Conservation (phyloP, 2,888 invertebrate species). For the Orchestes rusci region DNA sequence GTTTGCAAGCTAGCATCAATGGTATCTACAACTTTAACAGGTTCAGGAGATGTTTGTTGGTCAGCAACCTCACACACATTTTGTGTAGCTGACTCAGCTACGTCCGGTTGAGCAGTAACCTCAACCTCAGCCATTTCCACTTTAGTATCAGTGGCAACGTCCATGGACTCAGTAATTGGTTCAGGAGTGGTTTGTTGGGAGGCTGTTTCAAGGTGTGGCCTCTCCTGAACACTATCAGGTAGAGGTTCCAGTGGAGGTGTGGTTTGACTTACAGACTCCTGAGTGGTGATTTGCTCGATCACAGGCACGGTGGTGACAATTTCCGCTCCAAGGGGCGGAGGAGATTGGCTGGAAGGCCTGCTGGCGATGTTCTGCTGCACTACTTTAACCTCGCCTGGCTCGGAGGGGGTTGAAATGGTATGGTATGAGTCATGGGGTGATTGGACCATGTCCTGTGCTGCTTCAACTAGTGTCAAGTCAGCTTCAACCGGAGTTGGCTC, state of each 20-base stretch:
- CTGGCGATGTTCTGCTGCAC: conserved; percentile 57
- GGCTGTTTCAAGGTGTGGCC: conserved; percentile 33
- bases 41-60: conserved; percentile 46
- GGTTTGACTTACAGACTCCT: conserved; percentile 53
- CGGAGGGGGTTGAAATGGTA: conserved; percentile 53
- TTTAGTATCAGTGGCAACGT: conserved; percentile 54
- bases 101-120: conserved; percentile 41
- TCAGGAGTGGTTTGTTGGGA: conserved; percentile 52
- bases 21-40: conserved; percentile 31
- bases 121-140: conserved; percentile 28
- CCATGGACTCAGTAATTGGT: conserved; percentile 43
- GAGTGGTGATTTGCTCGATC: conserved; percentile 51
- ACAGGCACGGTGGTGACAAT: conserved; percentile 51
- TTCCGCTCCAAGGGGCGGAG: conserved; percentile 46
- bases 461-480: conserved; percentile 42
- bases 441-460: conserved; percentile 45
- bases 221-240: conserved; percentile 42
- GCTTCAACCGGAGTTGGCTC: conserved; percentile 6
- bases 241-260: conserved; percentile 46
- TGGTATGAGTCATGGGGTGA: conserved; percentile 54
- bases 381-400: conserved; percentile 56
- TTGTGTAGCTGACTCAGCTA: conserved; percentile 45
- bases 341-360: conserved; percentile 50
- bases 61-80: conserved; percentile 38
- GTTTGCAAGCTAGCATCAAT: conserved; percentile 46